These are phyloP conservation scores for Ephestia elutella DNA, from an alignment of 1,140 invertebrate genomes.

Conservation along the genomic window DNA sequence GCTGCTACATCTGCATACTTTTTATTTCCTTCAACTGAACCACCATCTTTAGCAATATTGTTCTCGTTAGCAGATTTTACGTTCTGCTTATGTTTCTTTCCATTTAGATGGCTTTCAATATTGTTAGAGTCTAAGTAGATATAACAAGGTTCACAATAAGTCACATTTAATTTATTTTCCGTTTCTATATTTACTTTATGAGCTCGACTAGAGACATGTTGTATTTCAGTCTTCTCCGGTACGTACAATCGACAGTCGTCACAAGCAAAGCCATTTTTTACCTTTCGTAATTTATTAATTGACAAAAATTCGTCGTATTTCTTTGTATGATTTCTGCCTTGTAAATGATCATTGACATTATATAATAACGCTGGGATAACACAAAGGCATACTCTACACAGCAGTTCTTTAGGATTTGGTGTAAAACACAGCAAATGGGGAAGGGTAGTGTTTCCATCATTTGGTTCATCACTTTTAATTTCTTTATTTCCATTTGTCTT, in stretches of 20 bases:
- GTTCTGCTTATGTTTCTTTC: neutral
- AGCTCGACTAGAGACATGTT: slow-evolving; percentile 7
- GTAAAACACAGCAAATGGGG: neutral
- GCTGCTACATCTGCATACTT: neutral
- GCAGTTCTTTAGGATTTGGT: neutral
- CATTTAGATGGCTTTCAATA: neutral
- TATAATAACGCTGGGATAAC: neutral
- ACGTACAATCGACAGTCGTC: slow-evolving; percentile 15
- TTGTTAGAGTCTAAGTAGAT: neutral
- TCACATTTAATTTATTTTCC: neutral
- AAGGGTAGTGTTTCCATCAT: neutral
- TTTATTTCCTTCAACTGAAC: neutral
- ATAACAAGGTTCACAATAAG: neutral
- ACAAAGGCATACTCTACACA: neutral
- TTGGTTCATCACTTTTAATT: neutral
- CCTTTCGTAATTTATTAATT: neutral
- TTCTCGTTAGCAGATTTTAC: neutral
- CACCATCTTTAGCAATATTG: neutral
- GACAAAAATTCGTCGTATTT: slow-evolving; percentile 5
- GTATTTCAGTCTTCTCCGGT: slow-evolving; percentile 8
- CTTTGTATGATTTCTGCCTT: neutral
- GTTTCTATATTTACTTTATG: too few relatives aligned
- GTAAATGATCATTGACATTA: neutral
- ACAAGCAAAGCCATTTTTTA: slow-evolving; percentile 16
- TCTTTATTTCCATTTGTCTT: neutral